Evolutionary conservation across 2,113 vertebrate genomes (phyloP).

Genomic region (Sinocyclocheilus grahami): DNA sequence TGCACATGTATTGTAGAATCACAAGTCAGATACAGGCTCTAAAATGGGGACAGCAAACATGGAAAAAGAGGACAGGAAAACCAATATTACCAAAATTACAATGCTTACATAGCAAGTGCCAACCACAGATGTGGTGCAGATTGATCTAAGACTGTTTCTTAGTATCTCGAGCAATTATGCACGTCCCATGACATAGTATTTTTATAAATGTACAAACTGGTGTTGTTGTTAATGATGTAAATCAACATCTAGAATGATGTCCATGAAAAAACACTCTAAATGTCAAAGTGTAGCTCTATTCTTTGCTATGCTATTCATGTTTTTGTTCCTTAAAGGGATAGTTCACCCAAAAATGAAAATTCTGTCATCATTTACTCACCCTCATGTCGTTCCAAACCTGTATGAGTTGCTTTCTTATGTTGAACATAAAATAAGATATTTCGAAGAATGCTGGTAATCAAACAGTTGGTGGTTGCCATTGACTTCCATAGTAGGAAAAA

Average conservation of each 20-base stretch:
- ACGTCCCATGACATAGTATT: background rate
- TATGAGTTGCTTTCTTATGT: no score
- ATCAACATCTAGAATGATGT: background rate
- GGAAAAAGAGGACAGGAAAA: conserved; percentile 72
- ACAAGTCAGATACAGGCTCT: conserved; percentile 13
- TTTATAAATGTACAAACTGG: background rate
- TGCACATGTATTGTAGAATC: background rate
- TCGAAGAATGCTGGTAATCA: no score
- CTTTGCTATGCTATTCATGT: background rate
- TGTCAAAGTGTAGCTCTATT: background rate
- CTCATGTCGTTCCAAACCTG: no score
- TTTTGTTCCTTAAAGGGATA: no score
- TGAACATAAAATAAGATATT: no score
- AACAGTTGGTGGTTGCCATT: no score
- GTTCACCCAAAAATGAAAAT: no score
- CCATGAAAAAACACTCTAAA: background rate
- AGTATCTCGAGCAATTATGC: background rate
- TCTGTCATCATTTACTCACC: no score
- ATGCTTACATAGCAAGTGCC: conserved; percentile 48
- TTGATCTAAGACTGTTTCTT: background rate
- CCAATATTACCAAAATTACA: conserved; percentile 39
- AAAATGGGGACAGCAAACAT: conserved; percentile 48
- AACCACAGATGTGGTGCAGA: conserved; percentile 31
- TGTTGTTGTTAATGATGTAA: background rate
- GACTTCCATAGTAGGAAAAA: no score